Percentiles rank a stretch among this genome's conserved stretches.
Conservation (phyloP, 2,797 vertebrate genomes). For the Corythornis leucogaster region DNA sequence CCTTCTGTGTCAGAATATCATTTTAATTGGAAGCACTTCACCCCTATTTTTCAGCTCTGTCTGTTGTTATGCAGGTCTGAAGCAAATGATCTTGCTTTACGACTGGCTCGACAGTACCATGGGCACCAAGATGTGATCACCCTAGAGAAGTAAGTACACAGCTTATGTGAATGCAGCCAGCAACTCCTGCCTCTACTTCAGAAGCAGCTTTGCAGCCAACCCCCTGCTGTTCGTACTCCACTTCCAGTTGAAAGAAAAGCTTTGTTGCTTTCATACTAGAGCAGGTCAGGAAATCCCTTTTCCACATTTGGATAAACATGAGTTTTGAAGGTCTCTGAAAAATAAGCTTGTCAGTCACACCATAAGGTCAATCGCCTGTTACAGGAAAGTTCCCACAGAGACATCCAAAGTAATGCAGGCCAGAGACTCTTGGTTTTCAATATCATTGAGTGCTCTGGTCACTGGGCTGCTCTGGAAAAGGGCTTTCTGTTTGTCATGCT, state of each 20-base stretch:
- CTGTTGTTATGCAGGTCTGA: slow-evolving; percentile 86
- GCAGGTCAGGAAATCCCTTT: slow-evolving; percentile 16
- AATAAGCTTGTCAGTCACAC: neutral
- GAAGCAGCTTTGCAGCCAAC: neutral
- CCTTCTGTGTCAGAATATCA: neutral
- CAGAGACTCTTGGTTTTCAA: neutral
- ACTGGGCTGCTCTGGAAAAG: neutral
- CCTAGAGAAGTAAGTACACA: slow-evolving; percentile 90
- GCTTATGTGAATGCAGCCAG: neutral
- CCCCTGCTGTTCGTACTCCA: neutral
- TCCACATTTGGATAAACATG: neutral
- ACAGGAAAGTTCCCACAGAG: neutral
- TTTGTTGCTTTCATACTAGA: neutral
- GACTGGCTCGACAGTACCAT: slow-evolving; percentile 88
- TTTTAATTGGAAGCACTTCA: neutral
- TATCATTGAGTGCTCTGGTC: neutral
- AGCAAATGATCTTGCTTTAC: slow-evolving; percentile 96
- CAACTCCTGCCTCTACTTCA: neutral
- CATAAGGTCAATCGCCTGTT: neutral
- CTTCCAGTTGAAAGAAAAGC: slow-evolving; percentile 13
- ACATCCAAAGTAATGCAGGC: neutral
- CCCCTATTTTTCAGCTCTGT: neutral
- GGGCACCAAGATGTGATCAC: slow-evolving; percentile 94
- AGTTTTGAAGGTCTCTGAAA: slow-evolving; percentile 5
- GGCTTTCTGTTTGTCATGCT: neutral